These are phyloP conservation scores for Ichneumoninae sp. DNA, from an alignment of 2,888 invertebrate species.

Conservation along the genomic window DNA sequence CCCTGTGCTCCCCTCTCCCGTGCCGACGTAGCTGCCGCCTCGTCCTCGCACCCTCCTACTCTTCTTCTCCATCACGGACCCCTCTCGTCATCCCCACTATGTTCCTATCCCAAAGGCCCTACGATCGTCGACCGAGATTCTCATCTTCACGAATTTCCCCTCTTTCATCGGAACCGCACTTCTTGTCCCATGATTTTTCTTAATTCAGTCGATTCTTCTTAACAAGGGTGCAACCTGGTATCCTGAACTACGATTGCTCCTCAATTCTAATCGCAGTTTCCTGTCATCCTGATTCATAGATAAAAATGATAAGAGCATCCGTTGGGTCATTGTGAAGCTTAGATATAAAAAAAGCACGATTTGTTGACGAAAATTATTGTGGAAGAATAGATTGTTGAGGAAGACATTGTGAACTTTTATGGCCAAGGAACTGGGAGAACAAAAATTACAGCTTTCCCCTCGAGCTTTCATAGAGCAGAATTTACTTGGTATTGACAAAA, in stretches of 20 bases:
- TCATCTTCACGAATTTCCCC: constrained; percentile 75
- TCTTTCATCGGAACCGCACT: constrained; percentile 9
- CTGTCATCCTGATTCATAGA: not conserved
- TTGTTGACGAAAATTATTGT: not conserved
- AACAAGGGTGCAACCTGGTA: constrained; percentile 16
- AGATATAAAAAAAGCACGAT: not conserved
- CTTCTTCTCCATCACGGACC: constrained; percentile 67
- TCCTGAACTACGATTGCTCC: not conserved
- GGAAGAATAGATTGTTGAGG: not conserved
- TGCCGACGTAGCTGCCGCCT: constrained; percentile 73
- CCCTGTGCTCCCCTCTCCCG: constrained; percentile 73
- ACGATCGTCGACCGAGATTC: constrained; percentile 80
- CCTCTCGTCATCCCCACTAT: constrained; percentile 71
- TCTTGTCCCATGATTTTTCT: not conserved
- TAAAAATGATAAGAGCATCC: not conserved
- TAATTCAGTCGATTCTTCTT: constrained; percentile 3
- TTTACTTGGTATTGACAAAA: not conserved
- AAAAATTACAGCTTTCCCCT: not conserved
- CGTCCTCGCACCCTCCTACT: constrained; percentile 67
- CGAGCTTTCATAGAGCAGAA: not conserved
- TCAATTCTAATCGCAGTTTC: not conserved
- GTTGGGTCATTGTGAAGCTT: not conserved
- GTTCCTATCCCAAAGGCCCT: constrained; percentile 80
- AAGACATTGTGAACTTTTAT: not conserved
- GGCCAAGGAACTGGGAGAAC: not conserved